Percentiles rank a stretch among this genome's conserved stretches.
These are phyloP conservation scores for Gambusia holbrooki DNA, from an alignment of 2,113 vertebrate species.

Conservation along the genomic window DNA sequence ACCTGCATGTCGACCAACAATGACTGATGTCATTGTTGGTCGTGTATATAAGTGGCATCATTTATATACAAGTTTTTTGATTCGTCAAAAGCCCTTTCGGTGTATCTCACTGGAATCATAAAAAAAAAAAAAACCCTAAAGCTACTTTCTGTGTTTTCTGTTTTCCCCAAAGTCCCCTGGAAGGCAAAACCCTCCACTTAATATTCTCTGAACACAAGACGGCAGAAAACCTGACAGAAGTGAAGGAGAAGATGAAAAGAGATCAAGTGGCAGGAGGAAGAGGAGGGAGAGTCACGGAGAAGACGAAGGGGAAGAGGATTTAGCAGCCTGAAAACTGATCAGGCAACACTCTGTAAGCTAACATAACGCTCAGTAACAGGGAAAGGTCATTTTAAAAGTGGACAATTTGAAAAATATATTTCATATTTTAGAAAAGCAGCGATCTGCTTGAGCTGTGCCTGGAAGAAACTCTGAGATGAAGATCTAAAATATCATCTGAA, in stretches of 20 bases:
- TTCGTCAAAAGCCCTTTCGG: neutral
- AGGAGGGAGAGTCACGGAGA: constrained; percentile 8
- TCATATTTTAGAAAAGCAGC: no score
- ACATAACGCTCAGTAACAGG: neutral
- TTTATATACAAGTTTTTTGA: no score
- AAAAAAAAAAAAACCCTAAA: neutral
- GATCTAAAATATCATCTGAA: no score
- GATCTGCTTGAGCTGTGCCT: no score
- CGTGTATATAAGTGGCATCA: no score
- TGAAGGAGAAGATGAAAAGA: constrained; percentile 28
- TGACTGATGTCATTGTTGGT: neutral
- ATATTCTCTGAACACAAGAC: constrained; percentile 12
- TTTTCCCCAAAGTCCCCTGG: neutral
- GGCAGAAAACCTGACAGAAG: constrained; percentile 5
- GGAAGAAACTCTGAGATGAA: no score
- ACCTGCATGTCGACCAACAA: neutral
- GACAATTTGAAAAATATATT: neutral
- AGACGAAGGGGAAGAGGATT: constrained; percentile 9
- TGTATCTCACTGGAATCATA: constrained; percentile 2
- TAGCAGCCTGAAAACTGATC: constrained; percentile 14
- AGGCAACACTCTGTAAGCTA: neutral
- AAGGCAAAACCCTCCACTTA: constrained; percentile 12
- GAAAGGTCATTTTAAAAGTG: neutral
- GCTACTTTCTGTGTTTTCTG: neutral
- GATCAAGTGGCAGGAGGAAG: constrained; percentile 6